phyloP scores from a whole-genome alignment of 2,797 vertebrate species.

The Anas bernieri region DNA sequence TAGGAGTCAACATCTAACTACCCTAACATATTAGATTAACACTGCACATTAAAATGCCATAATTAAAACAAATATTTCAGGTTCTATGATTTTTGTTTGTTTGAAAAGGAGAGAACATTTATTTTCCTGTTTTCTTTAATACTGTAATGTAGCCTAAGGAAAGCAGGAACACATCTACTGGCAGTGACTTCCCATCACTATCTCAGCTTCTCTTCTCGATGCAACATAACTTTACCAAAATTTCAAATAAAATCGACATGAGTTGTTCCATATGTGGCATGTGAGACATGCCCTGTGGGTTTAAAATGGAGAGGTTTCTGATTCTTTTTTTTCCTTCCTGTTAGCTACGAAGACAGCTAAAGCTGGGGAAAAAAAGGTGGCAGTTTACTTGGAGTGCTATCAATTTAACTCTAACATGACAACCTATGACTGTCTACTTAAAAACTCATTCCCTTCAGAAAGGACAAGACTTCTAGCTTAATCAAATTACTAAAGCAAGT shows the following conservation, averaged over 20 bases:
- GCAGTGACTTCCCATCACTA: neutral
- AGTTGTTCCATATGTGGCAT: neutral
- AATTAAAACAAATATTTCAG: neutral
- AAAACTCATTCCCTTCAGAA: neutral
- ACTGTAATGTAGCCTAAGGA: neutral
- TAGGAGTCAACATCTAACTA: neutral
- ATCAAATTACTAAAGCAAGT: neutral
- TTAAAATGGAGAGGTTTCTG: neutral
- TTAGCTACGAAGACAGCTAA: neutral
- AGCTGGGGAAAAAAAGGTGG: neutral
- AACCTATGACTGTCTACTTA: neutral
- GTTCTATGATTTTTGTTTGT: neutral
- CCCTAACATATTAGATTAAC: neutral
- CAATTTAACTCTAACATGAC: neutral
- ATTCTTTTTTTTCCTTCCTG: neutral
- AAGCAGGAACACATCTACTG: neutral
- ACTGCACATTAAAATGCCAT: neutral
- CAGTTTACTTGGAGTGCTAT: neutral
- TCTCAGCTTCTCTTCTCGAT: neutral
- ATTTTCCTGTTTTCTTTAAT: neutral
- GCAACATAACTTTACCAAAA: neutral
- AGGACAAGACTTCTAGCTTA: neutral
- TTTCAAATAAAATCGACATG: neutral
- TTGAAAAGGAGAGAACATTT: neutral
- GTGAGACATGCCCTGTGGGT: neutral